phyloP scores from a whole-genome alignment of 2,113 vertebrate genomes.

The Rhinolophus ferrumequinum region DNA sequence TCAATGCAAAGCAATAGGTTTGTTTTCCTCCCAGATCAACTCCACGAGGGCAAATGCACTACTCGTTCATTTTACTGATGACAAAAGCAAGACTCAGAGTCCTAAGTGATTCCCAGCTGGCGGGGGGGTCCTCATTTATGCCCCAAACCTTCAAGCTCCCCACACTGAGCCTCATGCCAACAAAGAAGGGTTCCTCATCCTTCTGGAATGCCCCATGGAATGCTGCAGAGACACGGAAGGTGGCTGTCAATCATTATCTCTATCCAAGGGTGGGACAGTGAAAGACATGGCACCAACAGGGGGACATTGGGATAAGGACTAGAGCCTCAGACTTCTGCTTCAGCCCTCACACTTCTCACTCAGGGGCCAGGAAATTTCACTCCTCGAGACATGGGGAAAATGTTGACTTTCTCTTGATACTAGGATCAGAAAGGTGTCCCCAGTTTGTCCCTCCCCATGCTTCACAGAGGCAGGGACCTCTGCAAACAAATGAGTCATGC shows the following conservation, averaged over 20 bases:
- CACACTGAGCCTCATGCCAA: not conserved
- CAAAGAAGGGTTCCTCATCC: not conserved
- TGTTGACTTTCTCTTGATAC: not conserved
- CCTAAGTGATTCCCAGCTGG: not conserved
- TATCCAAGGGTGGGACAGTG: accelerated
- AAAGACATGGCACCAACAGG: not conserved
- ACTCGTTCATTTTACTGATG: not conserved
- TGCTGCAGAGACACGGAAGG: not conserved
- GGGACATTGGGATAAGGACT: not conserved
- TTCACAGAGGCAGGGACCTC: not conserved
- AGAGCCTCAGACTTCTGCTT: not conserved
- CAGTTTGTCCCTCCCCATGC: not conserved
- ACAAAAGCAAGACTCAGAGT: not conserved
- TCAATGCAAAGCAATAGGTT: not conserved
- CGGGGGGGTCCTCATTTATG: not conserved
- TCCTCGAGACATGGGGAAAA: not conserved
- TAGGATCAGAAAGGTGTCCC: too few species aligned
- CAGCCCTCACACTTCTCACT: accelerated
- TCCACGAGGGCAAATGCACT: accelerated
- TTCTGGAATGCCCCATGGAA: not conserved
- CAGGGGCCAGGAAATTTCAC: not conserved
- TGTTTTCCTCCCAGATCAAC: not conserved
- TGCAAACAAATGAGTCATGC: not conserved
- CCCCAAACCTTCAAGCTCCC: not conserved
- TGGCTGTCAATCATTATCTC: not conserved